Conservation (phyloP, 2,888 invertebrate genomes). For the Neoitamus cyanurus region DNA sequence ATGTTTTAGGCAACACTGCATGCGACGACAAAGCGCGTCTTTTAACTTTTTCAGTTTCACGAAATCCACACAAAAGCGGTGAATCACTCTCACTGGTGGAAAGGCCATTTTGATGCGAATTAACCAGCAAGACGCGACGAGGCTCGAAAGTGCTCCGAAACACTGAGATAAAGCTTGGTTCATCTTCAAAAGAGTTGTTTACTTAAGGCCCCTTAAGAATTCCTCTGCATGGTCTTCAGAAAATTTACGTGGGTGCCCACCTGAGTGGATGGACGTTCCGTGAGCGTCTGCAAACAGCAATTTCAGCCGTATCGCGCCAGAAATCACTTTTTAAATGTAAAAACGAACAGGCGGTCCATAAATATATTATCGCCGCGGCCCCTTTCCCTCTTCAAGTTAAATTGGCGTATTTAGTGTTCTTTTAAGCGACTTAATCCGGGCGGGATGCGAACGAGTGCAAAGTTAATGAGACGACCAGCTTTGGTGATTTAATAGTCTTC, state of each 20-base stretch:
- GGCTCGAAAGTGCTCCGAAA: neutral
- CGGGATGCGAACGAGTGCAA: neutral
- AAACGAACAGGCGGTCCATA: neutral
- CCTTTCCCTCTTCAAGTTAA: neutral
- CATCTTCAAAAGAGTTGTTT: neutral
- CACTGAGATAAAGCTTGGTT: neutral
- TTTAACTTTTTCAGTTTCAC: neutral
- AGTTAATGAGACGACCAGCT: neutral
- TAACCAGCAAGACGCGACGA: neutral
- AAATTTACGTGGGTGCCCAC: neutral
- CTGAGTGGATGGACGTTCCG: neutral
- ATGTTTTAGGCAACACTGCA: neutral
- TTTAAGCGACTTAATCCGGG: neutral
- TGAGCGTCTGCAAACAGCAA: neutral
- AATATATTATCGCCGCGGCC: neutral
- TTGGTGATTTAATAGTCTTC: neutral
- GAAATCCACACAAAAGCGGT: neutral
- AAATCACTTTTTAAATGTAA: neutral
- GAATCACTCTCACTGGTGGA: neutral
- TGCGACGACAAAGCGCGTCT: neutral
- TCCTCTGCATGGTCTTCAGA: neutral
- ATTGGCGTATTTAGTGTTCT: neutral
- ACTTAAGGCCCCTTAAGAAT: neutral
- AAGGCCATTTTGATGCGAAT: neutral
- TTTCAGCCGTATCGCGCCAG: neutral